These are phyloP conservation scores for Drusus annulatus DNA, from an alignment of 1,140 invertebrate species.

Conservation along the genomic window DNA sequence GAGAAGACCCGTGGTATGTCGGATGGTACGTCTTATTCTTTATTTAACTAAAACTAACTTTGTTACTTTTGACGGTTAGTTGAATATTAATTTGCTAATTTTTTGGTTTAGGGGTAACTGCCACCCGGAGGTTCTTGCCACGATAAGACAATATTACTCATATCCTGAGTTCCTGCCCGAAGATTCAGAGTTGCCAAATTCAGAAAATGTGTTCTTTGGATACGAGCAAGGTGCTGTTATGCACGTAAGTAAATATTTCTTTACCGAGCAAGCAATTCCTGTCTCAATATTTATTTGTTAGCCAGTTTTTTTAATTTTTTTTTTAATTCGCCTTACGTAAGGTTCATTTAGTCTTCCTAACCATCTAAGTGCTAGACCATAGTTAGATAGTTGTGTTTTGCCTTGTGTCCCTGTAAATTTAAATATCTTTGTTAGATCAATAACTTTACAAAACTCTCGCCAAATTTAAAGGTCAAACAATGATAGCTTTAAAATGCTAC, in stretches of 20 bases:
- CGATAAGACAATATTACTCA: constrained; percentile 84
- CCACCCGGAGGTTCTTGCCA: constrained; percentile 82
- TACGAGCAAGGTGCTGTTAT: constrained; percentile 93
- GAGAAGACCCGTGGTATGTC: constrained; percentile 88
- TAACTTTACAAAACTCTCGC: no score
- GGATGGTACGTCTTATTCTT: constrained; percentile 83
- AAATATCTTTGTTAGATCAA: no score
- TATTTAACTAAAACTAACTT: not conserved
- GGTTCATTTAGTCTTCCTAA: no score
- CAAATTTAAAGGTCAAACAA: no score
- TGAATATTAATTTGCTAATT: not conserved
- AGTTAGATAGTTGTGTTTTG: no score
- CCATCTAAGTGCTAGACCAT: no score
- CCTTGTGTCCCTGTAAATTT: no score
- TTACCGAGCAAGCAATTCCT: no score
- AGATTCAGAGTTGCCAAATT: constrained; percentile 89
- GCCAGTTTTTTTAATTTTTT: no score
- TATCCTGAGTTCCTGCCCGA: constrained; percentile 90
- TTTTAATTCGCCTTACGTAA: no score
- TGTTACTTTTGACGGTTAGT: constrained; percentile 7
- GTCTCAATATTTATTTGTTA: no score
- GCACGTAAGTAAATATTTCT: constrained; percentile 95
- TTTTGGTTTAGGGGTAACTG: constrained; percentile 84
- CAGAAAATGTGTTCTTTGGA: constrained; percentile 95
- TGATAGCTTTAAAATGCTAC: no score